phyloP scores from a whole-genome alignment of 2,888 invertebrate species.

The Athalia circularis region DNA sequence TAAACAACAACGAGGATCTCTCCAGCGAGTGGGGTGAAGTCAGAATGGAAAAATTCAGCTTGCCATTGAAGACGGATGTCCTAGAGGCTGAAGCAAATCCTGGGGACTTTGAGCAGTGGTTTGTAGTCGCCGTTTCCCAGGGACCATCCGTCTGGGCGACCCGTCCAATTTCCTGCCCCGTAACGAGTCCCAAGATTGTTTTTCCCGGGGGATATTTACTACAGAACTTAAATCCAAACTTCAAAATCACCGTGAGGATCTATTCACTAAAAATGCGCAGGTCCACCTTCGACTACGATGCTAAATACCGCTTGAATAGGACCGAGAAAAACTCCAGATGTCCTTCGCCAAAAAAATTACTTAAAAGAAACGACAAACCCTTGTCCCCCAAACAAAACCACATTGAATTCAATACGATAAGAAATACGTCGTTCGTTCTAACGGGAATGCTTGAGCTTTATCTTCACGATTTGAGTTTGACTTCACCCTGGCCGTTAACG shows the following conservation, averaged over 20 bases:
- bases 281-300: constrained; percentile 64
- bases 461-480: constrained; percentile 62
- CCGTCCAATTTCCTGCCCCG: constrained; percentile 57
- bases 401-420: constrained; percentile 52
- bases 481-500: constrained; percentile 61
- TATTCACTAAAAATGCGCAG: constrained; percentile 74
- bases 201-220: constrained; percentile 67
- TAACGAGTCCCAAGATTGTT: constrained; percentile 56
- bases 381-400: constrained; percentile 52
- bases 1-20: constrained; percentile 37
- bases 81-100: constrained; percentile 47
- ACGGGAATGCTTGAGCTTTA: constrained; percentile 61
- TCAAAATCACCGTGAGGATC: constrained; percentile 74
- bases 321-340: constrained; percentile 58
- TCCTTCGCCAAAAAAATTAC: constrained; percentile 63
- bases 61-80: constrained; percentile 56
- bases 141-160: constrained; percentile 66
- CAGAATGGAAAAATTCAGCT: constrained; percentile 55
- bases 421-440: constrained; percentile 60
- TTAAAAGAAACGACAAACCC: constrained; percentile 51
- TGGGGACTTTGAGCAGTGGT: constrained; percentile 66
- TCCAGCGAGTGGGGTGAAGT: constrained; percentile 55
- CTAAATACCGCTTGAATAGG: constrained; percentile 66
- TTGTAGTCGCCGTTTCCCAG: constrained; percentile 66
- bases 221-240: constrained; percentile 66